Evolutionary conservation across 2,888 invertebrate species (phyloP).

Genomic region (Eudasyphora cyanicolor): DNA sequence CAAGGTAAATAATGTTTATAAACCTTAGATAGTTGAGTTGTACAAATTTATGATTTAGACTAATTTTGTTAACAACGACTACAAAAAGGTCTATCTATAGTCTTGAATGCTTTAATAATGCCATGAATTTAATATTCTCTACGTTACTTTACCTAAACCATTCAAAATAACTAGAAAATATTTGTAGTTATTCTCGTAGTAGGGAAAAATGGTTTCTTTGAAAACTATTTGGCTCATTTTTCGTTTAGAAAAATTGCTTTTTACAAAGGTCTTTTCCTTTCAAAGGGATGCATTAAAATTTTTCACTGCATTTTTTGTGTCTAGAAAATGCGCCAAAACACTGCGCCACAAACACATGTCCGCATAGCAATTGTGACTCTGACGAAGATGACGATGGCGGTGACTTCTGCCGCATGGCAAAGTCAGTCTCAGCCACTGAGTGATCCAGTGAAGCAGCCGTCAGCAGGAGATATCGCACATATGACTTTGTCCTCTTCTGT

Average conservation of each 20-base stretch:
- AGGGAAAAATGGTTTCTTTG: too few species aligned
- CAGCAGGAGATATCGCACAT: neutral
- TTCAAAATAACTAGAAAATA: too few species aligned
- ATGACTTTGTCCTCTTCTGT: too few species aligned
- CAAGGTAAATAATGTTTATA: too few species aligned
- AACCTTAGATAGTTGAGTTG: too few species aligned
- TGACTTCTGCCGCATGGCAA: conserved; percentile 22
- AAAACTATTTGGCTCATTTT: neutral
- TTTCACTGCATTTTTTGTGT: neutral
- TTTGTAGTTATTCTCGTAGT: too few species aligned
- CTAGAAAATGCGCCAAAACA: neutral
- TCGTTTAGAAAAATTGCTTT: conserved; percentile 9
- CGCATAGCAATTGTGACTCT: neutral
- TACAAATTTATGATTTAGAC: too few species aligned
- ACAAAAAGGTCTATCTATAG: too few species aligned
- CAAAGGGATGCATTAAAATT: neutral
- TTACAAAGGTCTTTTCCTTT: neutral
- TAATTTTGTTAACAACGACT: too few species aligned
- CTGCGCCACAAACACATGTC: neutral
- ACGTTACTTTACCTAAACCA: too few species aligned
- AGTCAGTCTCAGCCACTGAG: neutral
- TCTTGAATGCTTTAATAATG: too few species aligned
- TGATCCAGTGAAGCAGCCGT: neutral
- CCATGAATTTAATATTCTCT: too few species aligned
- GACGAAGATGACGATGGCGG: neutral